Percentiles rank a stretch among this genome's conserved stretches.
These are phyloP conservation scores for Gerris buenoi DNA, from an alignment of 1,140 invertebrate species.

Conservation along the genomic window DNA sequence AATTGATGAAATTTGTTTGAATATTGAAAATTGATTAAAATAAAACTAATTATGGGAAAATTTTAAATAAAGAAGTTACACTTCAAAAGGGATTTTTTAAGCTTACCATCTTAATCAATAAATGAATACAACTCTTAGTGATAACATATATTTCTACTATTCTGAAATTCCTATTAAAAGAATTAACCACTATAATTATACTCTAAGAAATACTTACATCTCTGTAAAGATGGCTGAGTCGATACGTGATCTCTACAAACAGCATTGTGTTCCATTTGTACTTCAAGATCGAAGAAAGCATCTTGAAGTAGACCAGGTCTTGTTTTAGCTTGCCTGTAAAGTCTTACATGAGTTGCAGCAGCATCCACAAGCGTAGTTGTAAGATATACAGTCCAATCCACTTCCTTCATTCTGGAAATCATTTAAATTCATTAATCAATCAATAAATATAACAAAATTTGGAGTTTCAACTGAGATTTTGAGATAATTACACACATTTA, in stretches of 20 bases:
- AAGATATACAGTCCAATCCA: constrained; percentile 77
- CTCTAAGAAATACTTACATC: constrained; percentile 13
- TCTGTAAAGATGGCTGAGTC: constrained; percentile 30
- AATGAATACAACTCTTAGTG: too few species aligned
- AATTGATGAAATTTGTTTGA: too few species aligned
- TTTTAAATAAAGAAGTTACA: too few species aligned
- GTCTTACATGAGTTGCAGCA: constrained; percentile 68
- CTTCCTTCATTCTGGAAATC: constrained; percentile 58
- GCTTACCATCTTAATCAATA: too few species aligned
- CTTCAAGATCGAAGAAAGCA: constrained; percentile 76
- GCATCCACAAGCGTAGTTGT: constrained; percentile 78
- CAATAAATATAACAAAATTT: constrained; percentile 14
- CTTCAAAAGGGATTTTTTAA: too few species aligned
- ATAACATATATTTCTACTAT: too few species aligned
- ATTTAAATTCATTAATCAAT: too few species aligned
- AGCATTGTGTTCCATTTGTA: constrained; percentile 64
- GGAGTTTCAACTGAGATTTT: background rate
- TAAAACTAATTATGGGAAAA: too few species aligned
- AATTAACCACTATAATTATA: too few species aligned
- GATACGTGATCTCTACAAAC: constrained; percentile 49
- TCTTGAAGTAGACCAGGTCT: constrained; percentile 38
- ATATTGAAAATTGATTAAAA: too few species aligned
- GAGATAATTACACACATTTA: too few species aligned
- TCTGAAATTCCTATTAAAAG: too few species aligned
- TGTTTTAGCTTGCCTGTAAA: constrained; percentile 51